Evolutionary conservation across 2,113 vertebrate species (phyloP).

Genomic region (Labeo rohita): DNA sequence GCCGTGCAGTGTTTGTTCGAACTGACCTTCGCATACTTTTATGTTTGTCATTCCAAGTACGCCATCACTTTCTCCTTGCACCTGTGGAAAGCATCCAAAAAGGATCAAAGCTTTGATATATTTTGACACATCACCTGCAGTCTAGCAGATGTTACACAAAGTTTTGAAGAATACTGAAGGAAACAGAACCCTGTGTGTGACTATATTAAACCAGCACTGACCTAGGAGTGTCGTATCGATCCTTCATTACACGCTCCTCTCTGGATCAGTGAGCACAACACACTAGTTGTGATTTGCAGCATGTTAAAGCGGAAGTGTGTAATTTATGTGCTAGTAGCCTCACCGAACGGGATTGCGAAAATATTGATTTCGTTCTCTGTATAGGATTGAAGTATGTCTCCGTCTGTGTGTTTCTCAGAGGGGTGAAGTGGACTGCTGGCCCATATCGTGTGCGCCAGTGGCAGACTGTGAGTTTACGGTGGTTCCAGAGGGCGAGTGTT

Average conservation of each 20-base stretch:
- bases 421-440: slow-evolving; percentile 98
- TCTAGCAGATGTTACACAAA: not conserved
- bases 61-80: not conserved
- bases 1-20: not conserved
- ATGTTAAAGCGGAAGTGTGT: slow-evolving; percentile 23
- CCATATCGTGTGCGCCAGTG: slow-evolving; percentile 86
- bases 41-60: not conserved
- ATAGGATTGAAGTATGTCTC: not conserved
- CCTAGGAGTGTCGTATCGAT: slow-evolving; percentile 7
- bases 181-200: not conserved
- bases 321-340: not conserved
- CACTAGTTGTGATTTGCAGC: slow-evolving; percentile 7
- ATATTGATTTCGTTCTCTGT: slow-evolving; percentile 7
- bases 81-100: slow-evolving; percentile 11
- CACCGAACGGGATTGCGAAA: not conserved
- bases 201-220: not conserved
- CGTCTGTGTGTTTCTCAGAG: slow-evolving; percentile 73
- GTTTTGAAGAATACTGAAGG: not conserved
- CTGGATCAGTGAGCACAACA: slow-evolving; percentile 5
- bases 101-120: slow-evolving; percentile 2
- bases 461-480: slow-evolving; percentile 91
- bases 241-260: not conserved
- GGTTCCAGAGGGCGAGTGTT: slow-evolving; percentile 92
- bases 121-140: slow-evolving; percentile 20
- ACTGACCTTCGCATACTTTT: slow-evolving; percentile 19